phyloP scores from a whole-genome alignment of 2,888 invertebrate species.

The Chaitophorus viminalis region DNA sequence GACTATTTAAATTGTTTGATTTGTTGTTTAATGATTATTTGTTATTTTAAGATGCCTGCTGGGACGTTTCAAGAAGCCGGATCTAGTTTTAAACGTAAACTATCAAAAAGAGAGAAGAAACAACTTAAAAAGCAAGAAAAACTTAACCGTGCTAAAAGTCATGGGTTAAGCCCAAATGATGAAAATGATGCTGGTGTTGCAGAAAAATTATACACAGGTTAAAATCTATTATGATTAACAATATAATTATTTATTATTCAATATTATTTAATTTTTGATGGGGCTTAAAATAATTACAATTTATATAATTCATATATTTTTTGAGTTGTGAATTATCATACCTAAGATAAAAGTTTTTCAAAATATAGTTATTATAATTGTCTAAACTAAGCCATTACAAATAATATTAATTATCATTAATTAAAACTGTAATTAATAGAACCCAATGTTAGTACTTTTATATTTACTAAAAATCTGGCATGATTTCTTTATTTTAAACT shows the following conservation, averaged over 20 bases:
- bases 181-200: constrained; percentile 81
- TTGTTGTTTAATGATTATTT: not conserved
- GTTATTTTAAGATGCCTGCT: constrained; percentile 71
- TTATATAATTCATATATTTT: too few species aligned
- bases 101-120: constrained; percentile 97
- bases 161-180: constrained; percentile 73
- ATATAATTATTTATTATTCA: constrained; percentile 33
- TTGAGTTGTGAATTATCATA: too few species aligned
- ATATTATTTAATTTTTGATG: not conserved
- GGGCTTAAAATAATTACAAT: too few species aligned
- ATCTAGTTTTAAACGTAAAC: constrained; percentile 88
- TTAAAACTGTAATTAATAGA: too few species aligned
- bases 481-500: too few species aligned
- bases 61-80: constrained; percentile 79
- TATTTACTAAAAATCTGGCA: too few species aligned
- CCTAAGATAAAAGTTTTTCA: too few species aligned
- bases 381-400: too few species aligned
- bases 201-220: constrained; percentile 90
- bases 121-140: constrained; percentile 96
- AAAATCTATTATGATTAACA: not conserved
- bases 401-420: too few species aligned
- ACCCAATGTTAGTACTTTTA: too few species aligned
- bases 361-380: too few species aligned
- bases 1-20: too few species aligned
- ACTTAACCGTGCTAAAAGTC: constrained; percentile 80